A percentile compares a stretch with the other conserved stretches of the same genome.
Evolutionary conservation across 2,888 invertebrate species (phyloP).

Genomic region (Dicyrtomina minuta): DNA sequence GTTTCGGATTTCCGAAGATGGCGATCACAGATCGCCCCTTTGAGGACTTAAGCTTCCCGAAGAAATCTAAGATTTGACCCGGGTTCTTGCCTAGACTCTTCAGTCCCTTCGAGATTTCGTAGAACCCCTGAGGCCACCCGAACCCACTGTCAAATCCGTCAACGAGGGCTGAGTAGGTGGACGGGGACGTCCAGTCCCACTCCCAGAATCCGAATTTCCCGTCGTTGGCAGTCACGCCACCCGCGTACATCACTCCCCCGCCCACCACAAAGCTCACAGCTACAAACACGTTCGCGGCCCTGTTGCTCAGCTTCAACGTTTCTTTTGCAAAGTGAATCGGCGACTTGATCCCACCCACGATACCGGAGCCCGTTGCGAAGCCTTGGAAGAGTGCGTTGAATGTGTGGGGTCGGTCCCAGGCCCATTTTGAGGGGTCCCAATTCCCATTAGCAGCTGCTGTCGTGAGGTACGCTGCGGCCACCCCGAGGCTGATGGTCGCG

Average conservation of each 20-base stretch:
- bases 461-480: conserved; percentile 21
- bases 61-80: background rate
- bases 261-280: background rate
- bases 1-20: conserved; percentile 11
- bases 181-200: conserved; percentile 32
- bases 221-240: background rate
- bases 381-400: conserved; percentile 23
- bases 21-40: too few species aligned
- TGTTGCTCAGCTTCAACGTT: background rate
- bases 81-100: background rate
- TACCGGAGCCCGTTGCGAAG: background rate
- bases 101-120: background rate
- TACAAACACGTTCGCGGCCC: background rate
- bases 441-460: conserved; percentile 24
- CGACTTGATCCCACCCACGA: conserved; percentile 15
- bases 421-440: conserved; percentile 32
- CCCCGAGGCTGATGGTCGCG: conserved; percentile 15
- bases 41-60: background rate
- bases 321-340: conserved; percentile 1
- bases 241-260: background rate
- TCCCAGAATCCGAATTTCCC: conserved; percentile 21
- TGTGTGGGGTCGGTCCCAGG: conserved; percentile 18
- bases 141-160: conserved; percentile 13
- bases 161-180: background rate
- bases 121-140: conserved; percentile 2